phyloP scores from a whole-genome alignment of 1,140 invertebrate genomes.

The Cyclargus thomasi region DNA sequence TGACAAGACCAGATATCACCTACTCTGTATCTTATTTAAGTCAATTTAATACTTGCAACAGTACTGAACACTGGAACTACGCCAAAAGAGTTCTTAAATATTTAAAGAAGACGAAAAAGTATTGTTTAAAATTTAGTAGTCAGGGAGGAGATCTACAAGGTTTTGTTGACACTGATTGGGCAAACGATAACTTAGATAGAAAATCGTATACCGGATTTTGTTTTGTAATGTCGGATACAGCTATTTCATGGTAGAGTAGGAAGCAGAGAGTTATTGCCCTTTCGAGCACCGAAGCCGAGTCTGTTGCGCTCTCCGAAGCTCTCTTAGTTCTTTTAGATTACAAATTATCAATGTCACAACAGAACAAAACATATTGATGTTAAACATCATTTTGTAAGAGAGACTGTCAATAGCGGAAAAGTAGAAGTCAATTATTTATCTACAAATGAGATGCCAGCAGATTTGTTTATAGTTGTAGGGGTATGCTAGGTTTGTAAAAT shows the following conservation, averaged over 20 bases:
- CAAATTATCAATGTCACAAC: not conserved
- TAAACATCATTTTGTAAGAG: constrained; percentile 15
- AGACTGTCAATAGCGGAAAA: not conserved
- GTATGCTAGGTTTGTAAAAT: no score
- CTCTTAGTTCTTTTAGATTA: no score
- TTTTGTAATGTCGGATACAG: not conserved
- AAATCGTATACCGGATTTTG: constrained; percentile 18
- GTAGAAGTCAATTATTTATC: not conserved
- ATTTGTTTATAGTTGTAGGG: no score
- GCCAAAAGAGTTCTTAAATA: constrained; percentile 21
- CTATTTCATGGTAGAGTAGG: constrained; percentile 17
- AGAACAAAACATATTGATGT: constrained; percentile 16
- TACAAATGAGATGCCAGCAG: constrained; percentile 6
- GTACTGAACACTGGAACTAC: constrained; percentile 20
- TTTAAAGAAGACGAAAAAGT: constrained; percentile 1
- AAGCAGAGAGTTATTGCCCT: constrained; percentile 9
- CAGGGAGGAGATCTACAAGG: constrained; percentile 13
- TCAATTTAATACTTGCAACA: constrained; percentile 20
- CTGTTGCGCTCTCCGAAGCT: constrained; percentile 12
- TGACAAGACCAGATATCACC: constrained; percentile 17
- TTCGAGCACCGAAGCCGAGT: constrained; percentile 15
- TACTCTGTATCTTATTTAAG: constrained; percentile 16
- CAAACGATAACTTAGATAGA: constrained; percentile 16
- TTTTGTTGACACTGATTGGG: constrained; percentile 24
- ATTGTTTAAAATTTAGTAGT: constrained; percentile 25